Evolutionary conservation across 1,140 invertebrate species (phyloP), one percentile per base, ranked within the genome.

Genomic region (Hyphantria cunea): DNA sequence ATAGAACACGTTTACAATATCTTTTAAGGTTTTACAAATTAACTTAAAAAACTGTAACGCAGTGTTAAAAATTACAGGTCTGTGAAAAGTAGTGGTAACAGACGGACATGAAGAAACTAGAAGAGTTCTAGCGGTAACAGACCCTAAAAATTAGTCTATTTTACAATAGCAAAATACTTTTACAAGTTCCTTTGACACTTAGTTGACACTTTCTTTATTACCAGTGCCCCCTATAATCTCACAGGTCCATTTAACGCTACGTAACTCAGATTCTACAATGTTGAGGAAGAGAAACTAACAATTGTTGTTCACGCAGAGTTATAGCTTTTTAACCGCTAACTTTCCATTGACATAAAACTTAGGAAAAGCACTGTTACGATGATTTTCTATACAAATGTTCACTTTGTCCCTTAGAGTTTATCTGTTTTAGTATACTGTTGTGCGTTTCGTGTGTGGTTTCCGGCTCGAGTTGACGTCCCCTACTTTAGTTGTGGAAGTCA

Each of bases 301-400:
- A 47, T 47, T 3, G 45, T 47, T 9, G 8, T 45, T 45, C 45
- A 17, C 45, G 4, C 7, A 3, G 11, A 47, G 45, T 47, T 47
- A 47, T 47, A 3, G 17, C 17, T 17, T 25, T 25, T 47, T 17
- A 25, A 47, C 45, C 45, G 41, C 41, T 12, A 47, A 25, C 45
- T 47, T 47, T 47, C 45, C 11, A 47, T 25, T 25, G 14, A 15
- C 45, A 47, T 47, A 47, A 47, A 47, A 47, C 14, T 44, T 25
- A 47, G 45, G 45, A 47, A 47, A 47, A 47, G 45, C 17, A 47
- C 45, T 17, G 14, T 47, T 47, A 9, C 6, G 15, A 17, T n/a
- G 14, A 25, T 47, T 47, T 47, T 47, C 45, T 47, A 47, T 47
- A 13, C 13, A 47, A 17, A 47, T 17, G 14, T 17, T 47, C 14